Evolutionary conservation across 2,797 vertebrate genomes (phyloP).

Genomic region (Orestias chungarensis): DNA sequence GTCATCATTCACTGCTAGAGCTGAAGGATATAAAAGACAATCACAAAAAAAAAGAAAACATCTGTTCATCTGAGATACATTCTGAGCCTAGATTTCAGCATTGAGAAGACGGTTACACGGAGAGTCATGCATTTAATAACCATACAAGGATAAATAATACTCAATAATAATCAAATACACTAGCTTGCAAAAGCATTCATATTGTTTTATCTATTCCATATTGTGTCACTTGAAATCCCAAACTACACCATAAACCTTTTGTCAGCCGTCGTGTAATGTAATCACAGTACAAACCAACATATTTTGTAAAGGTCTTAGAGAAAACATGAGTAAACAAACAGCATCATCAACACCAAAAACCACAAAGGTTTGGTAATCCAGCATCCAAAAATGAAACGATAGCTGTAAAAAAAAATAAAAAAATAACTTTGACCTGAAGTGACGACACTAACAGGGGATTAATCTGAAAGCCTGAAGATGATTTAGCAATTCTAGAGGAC

Average conservation of each 20-base stretch:
- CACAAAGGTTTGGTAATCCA: not conserved
- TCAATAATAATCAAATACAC: no score
- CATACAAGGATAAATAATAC: no score
- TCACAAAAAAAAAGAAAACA: constrained; percentile 49
- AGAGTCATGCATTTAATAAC: not conserved
- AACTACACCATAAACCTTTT: not conserved
- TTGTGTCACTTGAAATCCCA: not conserved
- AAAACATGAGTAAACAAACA: not conserved
- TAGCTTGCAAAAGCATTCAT: not conserved
- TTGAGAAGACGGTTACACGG: constrained; percentile 17
- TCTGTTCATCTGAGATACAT: constrained; percentile 21
- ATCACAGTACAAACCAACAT: not conserved
- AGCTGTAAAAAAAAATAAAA: not conserved
- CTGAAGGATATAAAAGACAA: constrained; percentile 49
- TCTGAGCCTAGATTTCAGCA: constrained; percentile 8
- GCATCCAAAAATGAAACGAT: not conserved
- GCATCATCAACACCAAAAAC: not conserved
- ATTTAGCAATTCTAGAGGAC: no score
- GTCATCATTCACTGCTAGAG: constrained; percentile 53
- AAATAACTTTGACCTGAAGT: no score
- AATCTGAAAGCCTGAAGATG: no score
- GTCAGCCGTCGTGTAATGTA: not conserved
- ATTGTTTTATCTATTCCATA: not conserved
- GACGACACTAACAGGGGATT: no score
- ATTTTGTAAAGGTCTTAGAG: not conserved